phyloP scores from a whole-genome alignment of 2,113 vertebrate species.

The Corythornis cristatus region DNA sequence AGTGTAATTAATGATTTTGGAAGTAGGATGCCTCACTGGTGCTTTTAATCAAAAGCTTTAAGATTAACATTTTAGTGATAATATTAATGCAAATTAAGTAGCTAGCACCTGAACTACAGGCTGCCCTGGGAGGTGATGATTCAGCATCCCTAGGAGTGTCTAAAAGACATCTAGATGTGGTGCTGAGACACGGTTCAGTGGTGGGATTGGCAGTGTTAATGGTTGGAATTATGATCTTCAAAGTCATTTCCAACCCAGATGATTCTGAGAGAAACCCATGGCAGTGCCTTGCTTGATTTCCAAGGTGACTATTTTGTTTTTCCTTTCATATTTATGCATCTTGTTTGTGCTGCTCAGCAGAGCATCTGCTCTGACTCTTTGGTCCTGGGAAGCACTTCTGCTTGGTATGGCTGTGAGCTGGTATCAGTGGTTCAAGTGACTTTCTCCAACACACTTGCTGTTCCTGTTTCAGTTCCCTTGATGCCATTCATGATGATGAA shows the following conservation, averaged over 20 bases:
- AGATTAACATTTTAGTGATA: not conserved
- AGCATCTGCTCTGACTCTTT: not conserved
- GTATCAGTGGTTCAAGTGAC: not conserved
- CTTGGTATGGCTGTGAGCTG: not conserved
- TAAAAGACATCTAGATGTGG: no score
- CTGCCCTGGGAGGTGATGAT: no score
- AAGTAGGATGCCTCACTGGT: not conserved
- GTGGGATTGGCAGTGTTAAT: no score
- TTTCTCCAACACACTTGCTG: not conserved
- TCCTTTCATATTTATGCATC: not conserved
- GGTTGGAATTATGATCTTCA: no score
- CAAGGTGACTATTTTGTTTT: not conserved
- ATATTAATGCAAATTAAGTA: not conserved
- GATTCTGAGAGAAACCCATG: not conserved
- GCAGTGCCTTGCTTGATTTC: not conserved
- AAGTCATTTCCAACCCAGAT: no score
- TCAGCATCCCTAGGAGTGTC: no score
- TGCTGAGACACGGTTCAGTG: no score
- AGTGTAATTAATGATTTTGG: not conserved
- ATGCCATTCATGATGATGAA: not conserved
- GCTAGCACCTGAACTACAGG: not conserved
- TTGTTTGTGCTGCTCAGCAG: not conserved
- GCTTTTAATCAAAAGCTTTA: not conserved
- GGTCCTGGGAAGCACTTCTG: accelerated
- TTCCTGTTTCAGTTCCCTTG: not conserved